These are phyloP conservation scores for Lordiphosa stackelbergi DNA, from an alignment of 1,140 invertebrate genomes.

Conservation along the genomic window DNA sequence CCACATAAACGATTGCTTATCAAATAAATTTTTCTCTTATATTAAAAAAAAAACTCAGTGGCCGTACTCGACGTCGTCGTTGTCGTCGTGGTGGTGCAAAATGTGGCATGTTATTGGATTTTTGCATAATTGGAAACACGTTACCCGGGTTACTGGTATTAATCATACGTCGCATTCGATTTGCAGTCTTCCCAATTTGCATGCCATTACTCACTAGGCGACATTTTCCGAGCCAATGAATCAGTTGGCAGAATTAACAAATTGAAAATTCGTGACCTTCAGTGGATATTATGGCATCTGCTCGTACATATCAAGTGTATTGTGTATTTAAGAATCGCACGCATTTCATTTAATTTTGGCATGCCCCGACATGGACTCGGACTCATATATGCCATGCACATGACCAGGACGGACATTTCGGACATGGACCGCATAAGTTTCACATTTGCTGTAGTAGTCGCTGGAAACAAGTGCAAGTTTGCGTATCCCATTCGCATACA, in stretches of 20 bases:
- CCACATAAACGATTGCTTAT: conserved; percentile 17
- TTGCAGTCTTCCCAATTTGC: conserved; percentile 31
- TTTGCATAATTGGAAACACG: conserved; percentile 48
- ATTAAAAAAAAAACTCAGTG: conserved; percentile 27
- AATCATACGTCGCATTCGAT: conserved; percentile 22
- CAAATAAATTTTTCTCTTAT: conserved; percentile 35
- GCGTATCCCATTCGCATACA: conserved; percentile 49
- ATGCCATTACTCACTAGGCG: conserved; percentile 41
- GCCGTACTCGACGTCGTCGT: conserved; percentile 23
- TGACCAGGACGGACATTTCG: conserved; percentile 3
- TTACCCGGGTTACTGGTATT: conserved; percentile 24
- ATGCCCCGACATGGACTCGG: conserved; percentile 9
- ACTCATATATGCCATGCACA: background rate
- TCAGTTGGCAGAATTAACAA: conserved; percentile 21
- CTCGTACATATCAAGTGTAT: conserved; percentile 14
- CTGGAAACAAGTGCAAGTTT: conserved; percentile 59
- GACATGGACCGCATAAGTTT: conserved; percentile 14
- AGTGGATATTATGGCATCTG: conserved; percentile 2
- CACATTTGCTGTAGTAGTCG: conserved; percentile 14
- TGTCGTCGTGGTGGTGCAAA: conserved; percentile 11
- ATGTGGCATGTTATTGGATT: conserved; percentile 20
- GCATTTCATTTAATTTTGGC: conserved; percentile 21
- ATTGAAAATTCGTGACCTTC: conserved; percentile 32
- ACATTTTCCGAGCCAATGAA: conserved; percentile 28
- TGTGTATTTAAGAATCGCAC: conserved; percentile 35